Evolutionary conservation across 2,113 vertebrate species (phyloP).

Genomic region (Echinops telfairi): DNA sequence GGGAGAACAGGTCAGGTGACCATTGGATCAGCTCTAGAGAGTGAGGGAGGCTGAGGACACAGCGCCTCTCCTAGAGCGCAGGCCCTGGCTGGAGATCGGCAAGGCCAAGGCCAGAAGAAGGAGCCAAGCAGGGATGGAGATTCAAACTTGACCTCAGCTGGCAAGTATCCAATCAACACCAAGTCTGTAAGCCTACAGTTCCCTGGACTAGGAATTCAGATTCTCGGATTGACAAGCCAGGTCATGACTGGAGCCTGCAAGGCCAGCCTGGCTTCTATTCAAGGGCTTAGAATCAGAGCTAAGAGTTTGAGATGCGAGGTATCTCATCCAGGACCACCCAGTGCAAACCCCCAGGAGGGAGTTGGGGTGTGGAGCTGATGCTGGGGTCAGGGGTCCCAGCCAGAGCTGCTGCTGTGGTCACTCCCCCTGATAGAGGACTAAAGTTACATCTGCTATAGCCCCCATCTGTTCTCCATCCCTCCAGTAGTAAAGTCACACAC

Average conservation of each 20-base stretch:
- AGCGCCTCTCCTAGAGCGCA: not conserved
- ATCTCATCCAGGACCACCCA: not conserved
- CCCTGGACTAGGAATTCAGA: not conserved
- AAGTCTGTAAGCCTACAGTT: fast-evolving
- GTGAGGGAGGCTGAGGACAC: not conserved
- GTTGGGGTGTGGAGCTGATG: not conserved
- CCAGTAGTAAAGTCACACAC: not conserved
- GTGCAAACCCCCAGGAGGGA: not conserved
- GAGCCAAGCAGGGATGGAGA: not conserved
- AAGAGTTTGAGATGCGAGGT: not conserved
- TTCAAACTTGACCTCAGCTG: not conserved
- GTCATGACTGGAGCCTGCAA: not conserved
- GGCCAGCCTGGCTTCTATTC: not conserved
- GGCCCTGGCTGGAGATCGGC: not conserved
- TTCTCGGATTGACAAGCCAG: not conserved
- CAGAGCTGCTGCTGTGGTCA: not conserved
- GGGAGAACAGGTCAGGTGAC: not conserved
- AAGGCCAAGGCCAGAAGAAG: not conserved
- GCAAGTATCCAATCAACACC: not conserved
- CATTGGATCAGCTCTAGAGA: not conserved
- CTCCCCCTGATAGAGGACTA: not conserved
- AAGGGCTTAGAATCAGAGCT: not conserved
- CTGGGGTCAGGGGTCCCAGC: not conserved
- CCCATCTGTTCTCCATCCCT: not conserved
- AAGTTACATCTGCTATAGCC: not conserved